Base-by-base conservation (phyloP, 1,140 invertebrate species). In the Formica exsecta region DNA sequence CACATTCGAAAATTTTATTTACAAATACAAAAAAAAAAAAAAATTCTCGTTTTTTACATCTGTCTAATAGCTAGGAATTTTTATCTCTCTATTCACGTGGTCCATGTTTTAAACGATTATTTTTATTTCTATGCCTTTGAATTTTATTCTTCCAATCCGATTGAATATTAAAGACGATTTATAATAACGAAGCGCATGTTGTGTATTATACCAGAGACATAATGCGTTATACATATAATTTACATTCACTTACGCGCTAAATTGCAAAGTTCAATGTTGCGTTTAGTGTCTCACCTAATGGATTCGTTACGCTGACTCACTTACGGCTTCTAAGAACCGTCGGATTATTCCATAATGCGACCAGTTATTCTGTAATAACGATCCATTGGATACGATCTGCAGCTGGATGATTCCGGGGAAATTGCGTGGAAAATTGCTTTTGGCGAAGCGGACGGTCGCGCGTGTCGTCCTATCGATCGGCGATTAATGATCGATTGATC, bases 381-480 rank as follows among this genome's bases (percentile, higher is more conserved):
- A 74, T 74, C 68, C 54, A 41, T 62, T 73, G 79, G 79, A 62
- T 83, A 57, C 68, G 54, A 83, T 83, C 79, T 62, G 29, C 68
- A 83, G 79, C 54, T 57, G 79, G 32, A 57, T 74, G 32, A 61
- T 83, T 22, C 68, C 41, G 68, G 79, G 38, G 79, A 83, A 83
- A 83, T 83, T 74, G 79, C 79, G 68, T 74, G 79, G 79, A 83
- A 83, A 83, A 83, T 83, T 74, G 54, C 66, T 44, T n/a, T 73
- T 54, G 48, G 68, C 79, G 36, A 44, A 41, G 19, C 48, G 51
- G 16, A 54, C 65, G 51, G 36, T 57, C 66, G 65, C 65, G 65
- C 65, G 79, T 22, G 44, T 79, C 48, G 51, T 7, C 29, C 41
- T 66, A 81, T 81, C 51, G 66, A 71, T 81, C 66, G 54, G 29